Percentiles rank a stretch among this genome's conserved stretches.
Conservation (phyloP, 2,797 vertebrate species). For the Diglossa cyanea region DNA sequence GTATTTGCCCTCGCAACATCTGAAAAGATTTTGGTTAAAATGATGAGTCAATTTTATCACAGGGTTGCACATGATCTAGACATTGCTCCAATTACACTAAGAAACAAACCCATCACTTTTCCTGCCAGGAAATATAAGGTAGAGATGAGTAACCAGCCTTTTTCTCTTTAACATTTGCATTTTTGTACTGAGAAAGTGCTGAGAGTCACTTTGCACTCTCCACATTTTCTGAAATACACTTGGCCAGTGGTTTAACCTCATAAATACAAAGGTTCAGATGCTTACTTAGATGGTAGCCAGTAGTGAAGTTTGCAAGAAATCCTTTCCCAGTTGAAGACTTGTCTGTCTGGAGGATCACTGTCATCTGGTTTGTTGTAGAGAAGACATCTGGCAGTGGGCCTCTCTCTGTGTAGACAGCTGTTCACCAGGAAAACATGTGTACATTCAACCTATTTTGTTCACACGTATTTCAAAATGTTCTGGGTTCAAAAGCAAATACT, state of each 20-base stretch:
- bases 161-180: not conserved
- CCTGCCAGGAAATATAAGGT: not conserved
- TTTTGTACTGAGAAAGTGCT: not conserved
- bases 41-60: not conserved
- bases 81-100: not conserved
- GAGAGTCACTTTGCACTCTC: not conserved
- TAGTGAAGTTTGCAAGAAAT: constrained; percentile 90
- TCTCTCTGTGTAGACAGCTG: constrained; percentile 73
- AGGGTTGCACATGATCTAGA: not conserved
- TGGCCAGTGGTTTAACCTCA: not conserved
- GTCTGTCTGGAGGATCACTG: constrained; percentile 81
- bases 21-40: not conserved
- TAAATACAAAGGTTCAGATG: not conserved
- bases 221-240: not conserved
- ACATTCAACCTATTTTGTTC: not conserved
- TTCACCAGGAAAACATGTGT: not conserved
- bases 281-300: constrained; percentile 82
- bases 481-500: not conserved
- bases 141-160: not conserved
- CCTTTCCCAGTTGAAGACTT: constrained; percentile 23
- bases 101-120: not conserved
- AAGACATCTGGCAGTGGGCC: constrained; percentile 79
- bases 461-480: not conserved
- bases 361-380: constrained; percentile 85
- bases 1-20: not conserved